A percentile compares a stretch with the other conserved stretches of the same genome.
Conservation (phyloP, 2,888 invertebrate species). For the Seira sanloemensis region DNA sequence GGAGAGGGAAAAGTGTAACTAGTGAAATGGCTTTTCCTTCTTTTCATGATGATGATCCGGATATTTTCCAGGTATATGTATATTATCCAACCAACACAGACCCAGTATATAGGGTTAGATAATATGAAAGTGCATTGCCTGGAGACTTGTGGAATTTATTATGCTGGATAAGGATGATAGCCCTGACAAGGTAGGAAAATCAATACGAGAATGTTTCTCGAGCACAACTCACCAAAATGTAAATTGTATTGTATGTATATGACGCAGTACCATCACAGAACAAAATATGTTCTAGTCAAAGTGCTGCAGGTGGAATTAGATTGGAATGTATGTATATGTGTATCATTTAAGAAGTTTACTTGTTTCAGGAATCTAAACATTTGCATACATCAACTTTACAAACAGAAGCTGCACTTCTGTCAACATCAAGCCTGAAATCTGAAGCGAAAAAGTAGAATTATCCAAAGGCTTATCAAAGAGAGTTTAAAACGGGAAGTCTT, state of each 20-base stretch:
- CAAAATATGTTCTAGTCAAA: not conserved
- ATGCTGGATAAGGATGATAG: not conserved
- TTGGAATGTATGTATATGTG: not conserved
- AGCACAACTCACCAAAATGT: too few relatives aligned
- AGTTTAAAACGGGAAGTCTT: not conserved
- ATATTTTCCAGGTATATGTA: not conserved
- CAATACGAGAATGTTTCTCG: too few relatives aligned
- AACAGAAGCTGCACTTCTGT: not conserved
- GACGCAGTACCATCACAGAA: not conserved
- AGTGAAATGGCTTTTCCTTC: conserved; percentile 5
- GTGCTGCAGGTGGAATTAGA: not conserved
- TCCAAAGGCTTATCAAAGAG: not conserved
- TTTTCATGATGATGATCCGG: not conserved
- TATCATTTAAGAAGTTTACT: not conserved
- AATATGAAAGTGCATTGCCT: not conserved
- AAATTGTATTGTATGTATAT: too few relatives aligned
- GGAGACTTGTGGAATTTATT: not conserved
- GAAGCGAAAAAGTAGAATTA: not conserved
- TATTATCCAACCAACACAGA: too few relatives aligned
- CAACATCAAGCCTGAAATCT: not conserved
- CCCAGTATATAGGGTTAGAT: too few relatives aligned
- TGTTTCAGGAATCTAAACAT: not conserved
- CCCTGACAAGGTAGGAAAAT: not conserved
- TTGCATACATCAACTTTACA: not conserved
- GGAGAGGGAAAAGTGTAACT: not conserved